These are phyloP conservation scores for Potamarius usumacintae DNA, from an alignment of 2,113 vertebrate genomes.

Conservation along the genomic window DNA sequence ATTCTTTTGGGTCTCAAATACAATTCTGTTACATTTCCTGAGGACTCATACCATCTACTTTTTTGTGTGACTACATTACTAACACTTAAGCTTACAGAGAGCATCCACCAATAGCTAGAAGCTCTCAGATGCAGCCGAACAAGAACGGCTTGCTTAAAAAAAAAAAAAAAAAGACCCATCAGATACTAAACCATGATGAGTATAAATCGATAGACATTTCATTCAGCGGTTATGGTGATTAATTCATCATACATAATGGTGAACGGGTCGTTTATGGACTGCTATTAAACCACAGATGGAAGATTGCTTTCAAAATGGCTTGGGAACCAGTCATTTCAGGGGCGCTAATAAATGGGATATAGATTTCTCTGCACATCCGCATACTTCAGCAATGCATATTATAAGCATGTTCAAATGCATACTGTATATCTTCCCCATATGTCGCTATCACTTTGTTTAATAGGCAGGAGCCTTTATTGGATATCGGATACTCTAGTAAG, in stretches of 20 bases:
- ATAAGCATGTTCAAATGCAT: conserved; percentile 6
- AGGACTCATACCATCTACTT: conserved; percentile 34
- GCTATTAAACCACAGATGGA: conserved; percentile 21
- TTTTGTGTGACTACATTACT: conserved; percentile 26
- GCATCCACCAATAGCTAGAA: neutral
- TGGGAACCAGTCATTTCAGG: neutral
- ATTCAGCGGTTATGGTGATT: neutral
- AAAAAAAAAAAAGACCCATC: neutral
- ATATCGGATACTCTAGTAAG: neutral
- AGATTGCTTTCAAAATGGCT: neutral
- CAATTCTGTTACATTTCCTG: conserved; percentile 37
- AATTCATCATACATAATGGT: conserved; percentile 21
- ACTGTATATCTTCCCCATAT: neutral
- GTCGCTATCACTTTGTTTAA: neutral
- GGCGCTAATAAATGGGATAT: neutral
- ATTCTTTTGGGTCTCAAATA: conserved; percentile 5
- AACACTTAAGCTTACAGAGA: neutral
- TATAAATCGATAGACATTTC: neutral
- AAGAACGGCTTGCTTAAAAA: too few relatives aligned
- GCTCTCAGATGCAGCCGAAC: neutral
- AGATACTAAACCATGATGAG: neutral
- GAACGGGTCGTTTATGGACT: neutral
- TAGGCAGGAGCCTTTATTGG: neutral
- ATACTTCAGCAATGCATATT: conserved; percentile 28
- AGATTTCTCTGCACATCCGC: conserved; percentile 8